Evolutionary conservation across 2,888 invertebrate genomes (phyloP), one percentile per base, ranked within the genome.

Genomic region (Crematogaster levior): DNA sequence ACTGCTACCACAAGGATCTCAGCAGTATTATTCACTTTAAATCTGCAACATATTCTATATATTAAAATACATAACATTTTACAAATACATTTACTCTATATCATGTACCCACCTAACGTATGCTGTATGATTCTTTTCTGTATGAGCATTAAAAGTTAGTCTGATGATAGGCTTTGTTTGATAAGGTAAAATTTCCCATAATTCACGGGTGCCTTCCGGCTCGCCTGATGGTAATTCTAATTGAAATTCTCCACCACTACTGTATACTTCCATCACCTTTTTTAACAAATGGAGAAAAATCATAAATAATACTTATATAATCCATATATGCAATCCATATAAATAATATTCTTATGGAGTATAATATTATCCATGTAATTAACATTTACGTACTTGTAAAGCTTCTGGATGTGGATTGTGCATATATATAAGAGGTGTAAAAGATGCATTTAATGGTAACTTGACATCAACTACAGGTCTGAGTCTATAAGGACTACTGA

Each of bases 111-210:
- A 96, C 96, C 97, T 97, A 92, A 98, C 97, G 92, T 97, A 98
- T 48, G 98, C 97, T 81, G 98, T 98, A 94, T 98, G 97, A 94
- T 98, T 98, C 92, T 97, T 97, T 92, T 97, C 97, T 88, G 96
- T 95, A 89, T 96, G 96, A 60, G 97, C 98, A 92, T 97, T 95
- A 94, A 98, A 98, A 91, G 96, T 96, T 87, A 99, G 97, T 89
- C 97, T 96, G 95, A 99, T 98, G 83, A 99, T 97, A 85, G 98
- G 96, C 94, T 98, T 98, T 61, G 97, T 96, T 93, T 97, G 96
- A 95, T 97, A 98, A 81, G 99, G 98, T 90, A 98, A 97, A 93
- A 99, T 97, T 94, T 97, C 97, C 99, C 99, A 99, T 91, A 98
- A 95, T 91, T 96, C 96, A 92, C 97, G 97, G 72, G 97, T 97